These are phyloP conservation scores for Drosophila antonietae DNA, from an alignment of 2,888 invertebrate species.

Conservation along the genomic window DNA sequence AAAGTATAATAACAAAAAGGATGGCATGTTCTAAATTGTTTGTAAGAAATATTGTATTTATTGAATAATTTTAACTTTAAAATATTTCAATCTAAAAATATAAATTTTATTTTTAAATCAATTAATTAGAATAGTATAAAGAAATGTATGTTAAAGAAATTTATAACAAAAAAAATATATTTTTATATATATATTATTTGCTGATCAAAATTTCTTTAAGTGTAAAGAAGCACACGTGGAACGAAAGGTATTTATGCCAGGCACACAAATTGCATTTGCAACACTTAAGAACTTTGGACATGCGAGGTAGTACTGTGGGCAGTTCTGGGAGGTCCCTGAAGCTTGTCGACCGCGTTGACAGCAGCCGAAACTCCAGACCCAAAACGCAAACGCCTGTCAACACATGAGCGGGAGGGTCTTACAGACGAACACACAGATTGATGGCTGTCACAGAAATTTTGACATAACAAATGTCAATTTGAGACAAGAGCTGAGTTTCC, in stretches of 20 bases:
- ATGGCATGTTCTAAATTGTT: too few species aligned
- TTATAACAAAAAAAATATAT: too few species aligned
- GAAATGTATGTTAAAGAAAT: too few species aligned
- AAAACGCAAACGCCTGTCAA: slow-evolving; percentile 63
- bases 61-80: too few species aligned
- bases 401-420: slow-evolving; percentile 35
- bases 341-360: slow-evolving; percentile 47
- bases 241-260: slow-evolving; percentile 58
- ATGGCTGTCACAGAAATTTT: slow-evolving; percentile 76
- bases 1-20: too few species aligned
- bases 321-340: slow-evolving; percentile 68
- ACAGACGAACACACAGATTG: slow-evolving; percentile 52
- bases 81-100: too few species aligned
- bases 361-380: slow-evolving; percentile 44
- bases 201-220: neutral
- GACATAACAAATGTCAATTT: slow-evolving; percentile 77
- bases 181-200: too few species aligned
- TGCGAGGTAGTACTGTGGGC: slow-evolving; percentile 3
- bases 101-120: too few species aligned
- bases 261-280: slow-evolving; percentile 72
- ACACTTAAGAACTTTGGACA: slow-evolving; percentile 55
- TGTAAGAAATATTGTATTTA: too few species aligned
- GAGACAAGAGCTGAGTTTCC: slow-evolving; percentile 54
- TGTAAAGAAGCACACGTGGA: slow-evolving; percentile 28
- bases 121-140: too few species aligned